Conservation (phyloP, 2,888 invertebrate species). For the Marronus borbonicus region DNA sequence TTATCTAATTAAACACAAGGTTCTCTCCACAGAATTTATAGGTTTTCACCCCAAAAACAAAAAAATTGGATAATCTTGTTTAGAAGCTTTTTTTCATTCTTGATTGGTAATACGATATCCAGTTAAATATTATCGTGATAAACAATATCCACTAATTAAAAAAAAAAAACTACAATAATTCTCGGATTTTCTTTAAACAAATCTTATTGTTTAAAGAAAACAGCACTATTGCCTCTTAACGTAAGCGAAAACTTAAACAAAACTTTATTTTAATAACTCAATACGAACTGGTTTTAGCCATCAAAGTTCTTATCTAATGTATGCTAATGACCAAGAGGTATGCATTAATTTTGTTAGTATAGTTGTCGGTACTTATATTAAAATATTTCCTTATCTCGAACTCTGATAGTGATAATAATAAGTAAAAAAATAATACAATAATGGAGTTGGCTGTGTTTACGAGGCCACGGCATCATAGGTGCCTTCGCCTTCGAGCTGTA, state of each 20-base stretch:
- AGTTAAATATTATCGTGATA: too few species aligned
- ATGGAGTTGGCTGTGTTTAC: slow-evolving; percentile 4
- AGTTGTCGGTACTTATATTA: slow-evolving; percentile 9
- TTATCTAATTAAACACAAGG: too few species aligned
- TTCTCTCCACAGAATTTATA: too few species aligned
- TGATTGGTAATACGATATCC: too few species aligned
- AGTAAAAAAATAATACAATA: slow-evolving; percentile 29
- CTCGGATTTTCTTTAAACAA: neutral
- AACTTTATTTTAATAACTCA: neutral
- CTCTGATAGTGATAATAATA: slow-evolving; percentile 20
- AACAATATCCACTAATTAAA: too few species aligned
- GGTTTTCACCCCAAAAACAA: too few species aligned
- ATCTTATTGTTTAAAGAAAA: too few species aligned
- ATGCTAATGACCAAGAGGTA: slow-evolving; percentile 20
- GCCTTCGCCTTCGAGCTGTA: neutral
- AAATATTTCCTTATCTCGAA: slow-evolving; percentile 38
- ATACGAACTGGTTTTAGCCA: slow-evolving; percentile 8
- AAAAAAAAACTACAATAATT: too few species aligned
- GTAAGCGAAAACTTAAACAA: neutral
- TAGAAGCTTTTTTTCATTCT: too few species aligned
- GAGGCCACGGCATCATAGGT: neutral
- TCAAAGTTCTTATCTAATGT: slow-evolving; percentile 28
- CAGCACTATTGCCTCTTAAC: too few species aligned
- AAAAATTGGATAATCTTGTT: too few species aligned
- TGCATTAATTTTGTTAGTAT: neutral